A percentile compares a stretch with the other conserved stretches of the same genome.
These are phyloP conservation scores for Psophia crepitans DNA, from an alignment of 2,113 vertebrate species.

Conservation along the genomic window DNA sequence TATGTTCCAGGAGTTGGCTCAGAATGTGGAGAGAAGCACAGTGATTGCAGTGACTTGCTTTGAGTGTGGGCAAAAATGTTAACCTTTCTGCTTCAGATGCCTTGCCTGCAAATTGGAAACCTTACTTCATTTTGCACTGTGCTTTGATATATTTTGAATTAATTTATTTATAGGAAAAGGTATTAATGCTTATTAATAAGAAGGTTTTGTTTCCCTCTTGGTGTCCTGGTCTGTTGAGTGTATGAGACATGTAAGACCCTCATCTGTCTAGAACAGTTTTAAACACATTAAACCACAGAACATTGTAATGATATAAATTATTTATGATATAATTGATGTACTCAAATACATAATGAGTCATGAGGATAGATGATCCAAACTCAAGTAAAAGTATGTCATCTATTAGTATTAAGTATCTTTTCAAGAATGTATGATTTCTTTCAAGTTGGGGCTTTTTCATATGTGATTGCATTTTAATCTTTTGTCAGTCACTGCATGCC, in stretches of 20 bases:
- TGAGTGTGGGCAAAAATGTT: neutral
- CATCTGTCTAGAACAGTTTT: neutral
- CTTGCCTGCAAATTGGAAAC: neutral
- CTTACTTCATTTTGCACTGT: neutral
- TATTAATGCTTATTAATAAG: neutral
- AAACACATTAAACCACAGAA: slow-evolving; percentile 31
- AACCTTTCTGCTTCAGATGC: neutral
- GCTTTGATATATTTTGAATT: neutral
- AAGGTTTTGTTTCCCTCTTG: neutral
- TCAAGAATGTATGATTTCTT: slow-evolving; percentile 41
- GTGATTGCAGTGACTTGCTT: neutral
- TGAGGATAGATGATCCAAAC: slow-evolving; percentile 56
- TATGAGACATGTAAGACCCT: neutral
- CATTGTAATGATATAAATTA: slow-evolving; percentile 66
- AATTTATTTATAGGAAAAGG: neutral
- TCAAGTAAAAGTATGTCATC: slow-evolving; percentile 57
- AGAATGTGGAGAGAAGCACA: neutral
- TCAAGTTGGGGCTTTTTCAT: slow-evolving; percentile 32
- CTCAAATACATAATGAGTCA: slow-evolving; percentile 57
- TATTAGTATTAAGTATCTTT: slow-evolving; percentile 61
- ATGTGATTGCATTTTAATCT: slow-evolving; percentile 37
- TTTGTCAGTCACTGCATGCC: neutral
- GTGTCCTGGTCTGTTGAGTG: neutral
- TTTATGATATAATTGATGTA: slow-evolving; percentile 64
- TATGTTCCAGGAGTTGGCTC: neutral